Conservation (phyloP, 2,113 vertebrate genomes). For the Pardalotus punctatus region DNA sequence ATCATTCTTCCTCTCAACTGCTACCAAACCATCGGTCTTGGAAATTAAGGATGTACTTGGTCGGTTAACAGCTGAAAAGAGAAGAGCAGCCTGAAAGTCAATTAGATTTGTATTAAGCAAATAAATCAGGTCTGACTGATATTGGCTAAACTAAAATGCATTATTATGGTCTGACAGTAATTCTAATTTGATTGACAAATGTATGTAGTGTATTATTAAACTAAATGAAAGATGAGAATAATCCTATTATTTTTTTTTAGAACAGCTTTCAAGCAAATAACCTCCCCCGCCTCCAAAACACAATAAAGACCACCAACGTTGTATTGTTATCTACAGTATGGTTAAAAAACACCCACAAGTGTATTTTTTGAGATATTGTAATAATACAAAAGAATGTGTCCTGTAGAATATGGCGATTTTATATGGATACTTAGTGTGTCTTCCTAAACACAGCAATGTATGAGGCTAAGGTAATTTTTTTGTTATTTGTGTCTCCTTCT, state of each 20-base stretch:
- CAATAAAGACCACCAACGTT: conserved; percentile 20
- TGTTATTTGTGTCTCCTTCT: neutral
- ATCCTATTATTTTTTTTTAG: conserved; percentile 52
- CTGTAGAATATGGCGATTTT: conserved; percentile 8
- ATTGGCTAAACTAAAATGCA: conserved; percentile 79
- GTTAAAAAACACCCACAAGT: neutral
- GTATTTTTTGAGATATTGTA: conserved; percentile 4
- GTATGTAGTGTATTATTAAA: conserved; percentile 70
- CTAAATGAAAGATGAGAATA: conserved; percentile 74
- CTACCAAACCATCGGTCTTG: conserved; percentile 76
- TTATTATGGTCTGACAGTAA: conserved; percentile 76
- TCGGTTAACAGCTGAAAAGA: conserved; percentile 78
- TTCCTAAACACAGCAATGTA: neutral
- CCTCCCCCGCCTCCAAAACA: neutral
- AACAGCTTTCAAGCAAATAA: conserved; percentile 28
- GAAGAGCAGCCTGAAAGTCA: conserved; percentile 77
- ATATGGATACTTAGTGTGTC: neutral
- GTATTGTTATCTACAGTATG: neutral
- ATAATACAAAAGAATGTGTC: neutral
- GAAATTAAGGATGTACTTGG: conserved; percentile 82
- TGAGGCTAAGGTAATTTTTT: neutral
- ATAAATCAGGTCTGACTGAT: conserved; percentile 81
- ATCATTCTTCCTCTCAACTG: conserved; percentile 72
- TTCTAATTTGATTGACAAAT: conserved; percentile 82
- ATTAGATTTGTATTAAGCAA: conserved; percentile 84